Percentiles rank a stretch among this genome's conserved stretches.
Conservation (phyloP, 2,797 vertebrate species). For the Dryobates pubescens region DNA sequence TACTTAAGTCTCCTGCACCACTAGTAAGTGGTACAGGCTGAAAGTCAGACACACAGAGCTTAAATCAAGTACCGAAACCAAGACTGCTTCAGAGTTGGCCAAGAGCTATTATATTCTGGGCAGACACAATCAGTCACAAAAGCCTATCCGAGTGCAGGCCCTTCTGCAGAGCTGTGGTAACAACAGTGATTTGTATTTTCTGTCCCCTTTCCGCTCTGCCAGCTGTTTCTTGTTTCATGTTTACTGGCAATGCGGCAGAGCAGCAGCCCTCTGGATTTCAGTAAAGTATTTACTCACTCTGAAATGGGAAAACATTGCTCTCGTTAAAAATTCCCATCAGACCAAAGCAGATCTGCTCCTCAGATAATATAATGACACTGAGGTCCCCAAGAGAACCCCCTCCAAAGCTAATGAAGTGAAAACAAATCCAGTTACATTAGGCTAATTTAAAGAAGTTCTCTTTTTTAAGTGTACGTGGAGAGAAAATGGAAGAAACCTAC, state of each 20-base stretch:
- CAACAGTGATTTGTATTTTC: not conserved
- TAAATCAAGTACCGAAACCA: not conserved
- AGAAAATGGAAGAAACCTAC: slow-evolving; percentile 37
- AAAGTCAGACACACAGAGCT: not conserved
- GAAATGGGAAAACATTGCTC: slow-evolving; percentile 43
- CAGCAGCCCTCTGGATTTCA: slow-evolving; percentile 8
- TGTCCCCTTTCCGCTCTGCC: not conserved
- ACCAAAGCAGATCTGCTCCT: slow-evolving; percentile 43
- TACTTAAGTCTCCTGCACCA: not conserved
- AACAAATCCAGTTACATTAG: slow-evolving; percentile 65
- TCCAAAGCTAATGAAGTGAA: slow-evolving; percentile 62
- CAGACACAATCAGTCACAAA: not conserved
- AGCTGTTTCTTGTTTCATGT: not conserved
- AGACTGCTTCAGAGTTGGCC: not conserved
- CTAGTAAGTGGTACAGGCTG: accelerated
- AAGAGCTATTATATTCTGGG: not conserved
- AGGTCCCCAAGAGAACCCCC: slow-evolving; percentile 43
- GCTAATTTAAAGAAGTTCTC: slow-evolving; percentile 64
- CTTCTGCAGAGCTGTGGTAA: not conserved
- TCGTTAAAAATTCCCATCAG: slow-evolving; percentile 55
- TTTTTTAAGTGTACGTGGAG: slow-evolving; percentile 27
- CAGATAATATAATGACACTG: slow-evolving; percentile 47
- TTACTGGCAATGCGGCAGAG: not conserved
- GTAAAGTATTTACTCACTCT: slow-evolving; percentile 31
- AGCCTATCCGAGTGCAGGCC: not conserved